Base-by-base conservation (phyloP, 2,113 vertebrate species). In the Ictalurus furcatus region DNA sequence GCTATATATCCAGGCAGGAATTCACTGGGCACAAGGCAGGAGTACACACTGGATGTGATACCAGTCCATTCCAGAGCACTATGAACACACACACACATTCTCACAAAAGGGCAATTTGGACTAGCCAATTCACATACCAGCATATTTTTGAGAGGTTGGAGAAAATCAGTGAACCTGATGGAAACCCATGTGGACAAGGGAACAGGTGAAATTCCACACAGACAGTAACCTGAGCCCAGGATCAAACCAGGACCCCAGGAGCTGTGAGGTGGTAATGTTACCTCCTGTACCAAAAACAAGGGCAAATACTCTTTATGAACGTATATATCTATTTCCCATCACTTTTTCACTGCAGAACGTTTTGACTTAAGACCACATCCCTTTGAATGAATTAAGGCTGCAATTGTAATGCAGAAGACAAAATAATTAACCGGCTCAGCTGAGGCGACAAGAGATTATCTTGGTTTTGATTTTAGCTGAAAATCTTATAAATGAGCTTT, bases 401-500 rank as follows among this genome's bases (percentile, higher is more conserved):
- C 25, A n/a, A 11, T 54, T 56, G 48, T 52, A 40, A 54, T 7
- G 13, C 21, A 8, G 30, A 87, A 52, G 74, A 58, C 79, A 48
- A 79, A 65, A 59, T 61, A 84, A 79, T 91, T 87, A 67, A 88
- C 79, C 73, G 59, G 61, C 67, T 74, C 56, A 86, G 87, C 52
- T 67, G 17, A 58, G 21, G 59, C 0, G 61, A 87, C 48, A 73
- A 54, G 34, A 25, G 40, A 85, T 89, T 61, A 87, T 87, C 74
- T 73, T 30, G 37, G n/a, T 30, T 63, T 86, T 84, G 40, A 74
- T 90, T 89, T 65, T 84, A 34, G 23, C 21, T 76, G 79, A 30
- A 89, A 82, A 88, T 78, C 37, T 91, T 37, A 89, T 87, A 87
- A 91, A 44, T 80, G 85, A 79, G 25, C 30, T 87, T 67, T 44